phyloP scores from a whole-genome alignment of 2,113 vertebrate genomes.

The Mobula hypostoma region DNA sequence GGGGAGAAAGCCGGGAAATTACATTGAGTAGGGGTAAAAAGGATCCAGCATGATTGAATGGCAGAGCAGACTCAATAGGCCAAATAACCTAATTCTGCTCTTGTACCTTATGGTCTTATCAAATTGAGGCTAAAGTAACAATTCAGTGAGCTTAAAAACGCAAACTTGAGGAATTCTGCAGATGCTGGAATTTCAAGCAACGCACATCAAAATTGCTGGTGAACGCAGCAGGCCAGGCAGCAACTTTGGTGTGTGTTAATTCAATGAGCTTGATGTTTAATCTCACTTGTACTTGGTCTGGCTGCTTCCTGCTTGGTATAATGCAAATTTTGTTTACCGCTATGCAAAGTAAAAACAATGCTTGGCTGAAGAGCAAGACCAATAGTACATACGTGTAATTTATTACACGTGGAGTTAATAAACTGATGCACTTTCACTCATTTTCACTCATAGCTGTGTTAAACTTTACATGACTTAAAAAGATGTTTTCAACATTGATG shows the following conservation, averaged over 20 bases:
- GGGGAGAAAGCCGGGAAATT: too few relatives aligned
- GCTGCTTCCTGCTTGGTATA: not conserved
- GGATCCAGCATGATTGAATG: too few relatives aligned
- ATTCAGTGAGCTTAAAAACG: too few relatives aligned
- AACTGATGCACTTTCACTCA: not conserved
- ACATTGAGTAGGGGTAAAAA: too few relatives aligned
- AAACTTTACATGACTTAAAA: not conserved
- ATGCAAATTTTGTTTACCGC: not conserved
- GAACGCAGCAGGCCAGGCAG: too few relatives aligned
- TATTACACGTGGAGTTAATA: not conserved
- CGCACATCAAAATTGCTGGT: too few relatives aligned
- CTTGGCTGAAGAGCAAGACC: not conserved
- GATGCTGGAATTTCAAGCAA: too few relatives aligned
- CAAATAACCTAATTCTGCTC: too few relatives aligned
- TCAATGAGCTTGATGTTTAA: not conserved
- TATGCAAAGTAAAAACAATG: not conserved
- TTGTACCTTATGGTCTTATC: too few relatives aligned
- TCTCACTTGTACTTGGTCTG: not conserved
- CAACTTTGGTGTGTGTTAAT: too few relatives aligned
- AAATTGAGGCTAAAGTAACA: not conserved
- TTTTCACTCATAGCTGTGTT: not conserved
- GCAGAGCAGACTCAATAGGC: too few relatives aligned
- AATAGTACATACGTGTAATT: not conserved
- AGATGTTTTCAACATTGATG: not conserved
- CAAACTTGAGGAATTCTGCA: too few relatives aligned